Evolutionary conservation across 2,888 invertebrate species (phyloP).

Genomic region (Eumerus sabulonum): DNA sequence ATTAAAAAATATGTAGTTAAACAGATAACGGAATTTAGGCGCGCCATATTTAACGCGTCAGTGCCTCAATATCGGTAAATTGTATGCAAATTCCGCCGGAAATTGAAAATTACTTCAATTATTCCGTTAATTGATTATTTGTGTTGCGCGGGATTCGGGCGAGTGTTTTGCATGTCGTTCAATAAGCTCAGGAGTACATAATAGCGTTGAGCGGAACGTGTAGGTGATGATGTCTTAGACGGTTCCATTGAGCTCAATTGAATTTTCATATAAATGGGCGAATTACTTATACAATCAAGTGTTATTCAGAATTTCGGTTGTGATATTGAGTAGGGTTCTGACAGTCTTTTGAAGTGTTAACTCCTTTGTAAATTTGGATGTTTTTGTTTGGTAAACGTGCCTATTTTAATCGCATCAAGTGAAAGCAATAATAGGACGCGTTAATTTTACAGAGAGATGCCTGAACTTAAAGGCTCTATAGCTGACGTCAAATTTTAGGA

Average conservation of each 20-base stretch:
- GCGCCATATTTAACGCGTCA: constrained; percentile 64
- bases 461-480: too few relatives aligned
- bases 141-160: constrained; percentile 21
- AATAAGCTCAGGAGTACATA: background rate
- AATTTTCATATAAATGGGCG: constrained; percentile 67
- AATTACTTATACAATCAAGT: constrained; percentile 50
- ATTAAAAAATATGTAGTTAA: constrained; percentile 49
- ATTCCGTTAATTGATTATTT: constrained; percentile 68
- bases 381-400: constrained; percentile 51
- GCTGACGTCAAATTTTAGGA: too few relatives aligned
- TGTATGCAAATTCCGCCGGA: constrained; percentile 56
- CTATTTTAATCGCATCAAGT: constrained; percentile 59
- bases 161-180: constrained; percentile 38
- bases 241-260: constrained; percentile 60
- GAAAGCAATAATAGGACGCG: constrained; percentile 32
- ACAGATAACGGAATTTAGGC: constrained; percentile 54
- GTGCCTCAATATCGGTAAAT: constrained; percentile 47
- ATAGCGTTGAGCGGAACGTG: background rate
- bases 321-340: constrained; percentile 16
- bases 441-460: too few relatives aligned
- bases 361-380: constrained; percentile 29
- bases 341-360: constrained; percentile 41
- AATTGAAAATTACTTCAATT: constrained; percentile 68
- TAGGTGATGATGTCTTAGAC: constrained; percentile 7
- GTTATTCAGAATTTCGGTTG: background rate